A percentile compares a stretch with the other conserved stretches of the same genome.
phyloP scores from a whole-genome alignment of 2,888 invertebrate genomes.

The Osmoderma eremita region DNA sequence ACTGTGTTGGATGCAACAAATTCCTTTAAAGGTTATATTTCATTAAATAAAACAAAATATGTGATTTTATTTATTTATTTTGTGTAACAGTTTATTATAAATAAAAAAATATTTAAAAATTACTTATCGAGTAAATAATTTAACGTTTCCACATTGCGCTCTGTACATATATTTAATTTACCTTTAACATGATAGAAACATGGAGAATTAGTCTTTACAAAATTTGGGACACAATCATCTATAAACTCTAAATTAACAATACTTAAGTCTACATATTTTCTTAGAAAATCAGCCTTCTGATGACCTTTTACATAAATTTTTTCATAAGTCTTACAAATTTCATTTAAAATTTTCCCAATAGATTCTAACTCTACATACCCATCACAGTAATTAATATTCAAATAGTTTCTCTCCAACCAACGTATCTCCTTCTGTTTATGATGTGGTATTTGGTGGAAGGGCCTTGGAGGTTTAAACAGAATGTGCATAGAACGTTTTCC shows the following conservation, averaged over 20 bases:
- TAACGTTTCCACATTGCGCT: neutral
- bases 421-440: constrained; percentile 1
- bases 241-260: neutral
- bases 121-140: neutral
- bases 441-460: neutral
- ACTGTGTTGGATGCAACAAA: too few species aligned
- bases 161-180: neutral
- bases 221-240: neutral
- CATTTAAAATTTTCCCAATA: neutral
- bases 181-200: neutral
- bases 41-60: too few species aligned
- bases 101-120: too few species aligned
- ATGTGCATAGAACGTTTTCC: neutral
- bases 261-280: constrained; percentile 3
- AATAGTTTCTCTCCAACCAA: constrained; percentile 1
- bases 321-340: constrained; percentile 5
- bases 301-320: neutral
- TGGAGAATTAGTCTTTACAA: neutral
- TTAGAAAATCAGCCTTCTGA: constrained; percentile 5
- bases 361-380: neutral
- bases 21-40: too few species aligned
- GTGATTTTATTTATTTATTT: too few species aligned
- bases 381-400: constrained; percentile 7
- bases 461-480: constrained; percentile 1
- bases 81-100: too few species aligned